Conservation (phyloP, 2,888 invertebrate genomes). For the Eupithecia insigniata region DNA sequence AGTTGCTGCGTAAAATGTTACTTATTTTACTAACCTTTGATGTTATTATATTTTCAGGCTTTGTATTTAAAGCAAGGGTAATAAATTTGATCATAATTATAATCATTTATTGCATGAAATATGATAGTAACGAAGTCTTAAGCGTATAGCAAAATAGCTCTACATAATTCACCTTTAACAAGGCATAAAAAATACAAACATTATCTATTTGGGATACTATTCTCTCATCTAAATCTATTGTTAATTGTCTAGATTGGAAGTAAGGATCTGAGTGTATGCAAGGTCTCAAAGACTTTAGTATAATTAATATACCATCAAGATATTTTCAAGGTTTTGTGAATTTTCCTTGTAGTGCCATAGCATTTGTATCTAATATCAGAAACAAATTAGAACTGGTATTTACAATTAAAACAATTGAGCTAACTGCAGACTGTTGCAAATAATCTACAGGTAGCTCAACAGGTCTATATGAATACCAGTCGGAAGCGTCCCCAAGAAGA, state of each 20-base stretch:
- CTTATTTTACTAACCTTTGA: not conserved
- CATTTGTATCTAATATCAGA: no score
- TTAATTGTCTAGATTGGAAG: not conserved
- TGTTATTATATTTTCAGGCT: not conserved
- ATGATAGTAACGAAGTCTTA: no score
- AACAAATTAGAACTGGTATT: no score
- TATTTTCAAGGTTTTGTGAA: slow-evolving; percentile 3
- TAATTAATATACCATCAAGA: not conserved
- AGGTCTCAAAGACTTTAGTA: not conserved
- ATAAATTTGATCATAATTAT: no score
- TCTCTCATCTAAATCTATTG: not conserved
- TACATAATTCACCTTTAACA: not conserved
- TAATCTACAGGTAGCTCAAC: no score
- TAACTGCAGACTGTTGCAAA: no score
- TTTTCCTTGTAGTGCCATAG: not conserved
- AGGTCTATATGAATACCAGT: no score
- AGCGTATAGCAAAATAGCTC: not conserved
- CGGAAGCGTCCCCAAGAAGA: no score
- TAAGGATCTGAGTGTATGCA: not conserved
- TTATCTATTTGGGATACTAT: not conserved
- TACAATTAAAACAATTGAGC: no score
- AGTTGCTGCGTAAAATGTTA: not conserved
- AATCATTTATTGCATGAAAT: not conserved
- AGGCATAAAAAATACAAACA: not conserved
- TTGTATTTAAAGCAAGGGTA: not conserved